Evolutionary conservation across 2,113 vertebrate genomes (phyloP).

Genomic region (Meleagris gallopavo): DNA sequence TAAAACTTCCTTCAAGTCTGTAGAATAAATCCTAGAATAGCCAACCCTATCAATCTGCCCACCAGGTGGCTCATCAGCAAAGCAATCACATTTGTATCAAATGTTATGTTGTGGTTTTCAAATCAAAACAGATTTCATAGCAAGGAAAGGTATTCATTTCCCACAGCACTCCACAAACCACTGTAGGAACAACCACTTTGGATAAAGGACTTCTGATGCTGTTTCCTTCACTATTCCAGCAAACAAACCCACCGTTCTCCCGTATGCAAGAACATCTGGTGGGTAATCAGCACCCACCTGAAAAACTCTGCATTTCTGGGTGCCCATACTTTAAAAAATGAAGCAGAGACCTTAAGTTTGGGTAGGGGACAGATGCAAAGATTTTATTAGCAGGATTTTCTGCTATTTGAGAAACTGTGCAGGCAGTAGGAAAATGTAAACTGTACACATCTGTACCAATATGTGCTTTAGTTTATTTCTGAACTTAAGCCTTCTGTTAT

Average conservation of each 20-base stretch:
- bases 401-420: neutral
- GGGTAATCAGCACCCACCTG: neutral
- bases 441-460: neutral
- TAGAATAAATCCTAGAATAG: neutral
- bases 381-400: conserved; percentile 7
- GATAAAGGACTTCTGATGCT: neutral
- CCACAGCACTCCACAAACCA: neutral
- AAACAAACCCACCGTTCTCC: neutral
- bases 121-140: neutral
- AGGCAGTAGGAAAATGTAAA: neutral
- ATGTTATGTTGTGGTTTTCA: neutral
- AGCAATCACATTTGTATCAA: neutral
- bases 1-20: neutral
- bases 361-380: neutral
- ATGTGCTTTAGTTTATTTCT: neutral
- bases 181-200: neutral
- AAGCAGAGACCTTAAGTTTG: neutral
- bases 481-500: neutral
- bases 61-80: neutral
- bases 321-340: neutral
- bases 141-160: neutral
- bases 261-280: neutral
- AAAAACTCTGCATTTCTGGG: neutral
- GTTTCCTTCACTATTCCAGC: neutral
- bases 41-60: neutral